Conservation (phyloP, 2,888 invertebrate species). For the Argyresthia albistria region DNA sequence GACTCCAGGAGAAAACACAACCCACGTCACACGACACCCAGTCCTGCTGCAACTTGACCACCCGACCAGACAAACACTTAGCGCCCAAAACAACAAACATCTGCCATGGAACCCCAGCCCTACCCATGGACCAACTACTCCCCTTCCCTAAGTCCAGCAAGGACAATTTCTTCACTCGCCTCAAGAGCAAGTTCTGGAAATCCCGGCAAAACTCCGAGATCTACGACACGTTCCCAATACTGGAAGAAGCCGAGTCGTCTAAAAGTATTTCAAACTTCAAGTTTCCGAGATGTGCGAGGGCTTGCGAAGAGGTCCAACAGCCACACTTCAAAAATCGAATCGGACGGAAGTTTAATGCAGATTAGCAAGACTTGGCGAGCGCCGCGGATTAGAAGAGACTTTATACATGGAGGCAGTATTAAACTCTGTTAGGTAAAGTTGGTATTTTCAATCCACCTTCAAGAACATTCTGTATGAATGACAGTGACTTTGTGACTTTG, state of each 20-base stretch:
- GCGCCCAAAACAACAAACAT: background rate
- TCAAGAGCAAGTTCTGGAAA: conserved; percentile 37
- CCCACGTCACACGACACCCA: conserved; percentile 15
- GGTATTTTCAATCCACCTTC: background rate
- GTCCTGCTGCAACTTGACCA: conserved; percentile 34
- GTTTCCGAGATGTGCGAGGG: conserved; percentile 30
- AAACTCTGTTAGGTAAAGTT: too few relatives aligned
- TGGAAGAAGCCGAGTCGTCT: background rate
- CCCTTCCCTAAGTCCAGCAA: conserved; percentile 48
- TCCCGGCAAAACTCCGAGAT: conserved; percentile 15
- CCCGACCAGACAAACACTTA: background rate
- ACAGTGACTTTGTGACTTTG: background rate
- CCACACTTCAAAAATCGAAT: background rate
- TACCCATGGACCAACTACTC: conserved; percentile 47
- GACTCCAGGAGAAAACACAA: conserved; percentile 36
- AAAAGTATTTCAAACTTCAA: conserved; percentile 39
- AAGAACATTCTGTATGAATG: background rate
- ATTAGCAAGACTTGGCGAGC: too few relatives aligned
- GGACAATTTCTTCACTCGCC: conserved; percentile 31
- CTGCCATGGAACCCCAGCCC: background rate
- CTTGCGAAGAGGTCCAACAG: background rate
- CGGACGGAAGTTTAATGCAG: background rate
- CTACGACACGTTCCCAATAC: too few relatives aligned
- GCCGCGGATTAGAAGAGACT: too few relatives aligned
- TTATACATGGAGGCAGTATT: too few relatives aligned